Percentiles rank a stretch among this genome's conserved stretches.
These are phyloP conservation scores for Dromaius novaehollandiae DNA, from an alignment of 2,113 vertebrate genomes.

Conservation along the genomic window DNA sequence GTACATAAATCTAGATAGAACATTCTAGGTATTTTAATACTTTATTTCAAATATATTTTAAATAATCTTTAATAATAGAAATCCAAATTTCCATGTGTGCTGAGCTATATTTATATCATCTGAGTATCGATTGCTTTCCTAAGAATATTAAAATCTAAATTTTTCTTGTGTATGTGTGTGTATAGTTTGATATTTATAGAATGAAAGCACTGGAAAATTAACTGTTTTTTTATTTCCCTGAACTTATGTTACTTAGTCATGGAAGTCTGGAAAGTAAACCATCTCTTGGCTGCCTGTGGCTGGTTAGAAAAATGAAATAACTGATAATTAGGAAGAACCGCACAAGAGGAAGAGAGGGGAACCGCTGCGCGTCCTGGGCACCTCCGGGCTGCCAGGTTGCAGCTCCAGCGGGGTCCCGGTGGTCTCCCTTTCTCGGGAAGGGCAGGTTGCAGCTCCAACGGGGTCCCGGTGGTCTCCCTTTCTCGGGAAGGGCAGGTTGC, in stretches of 20 bases:
- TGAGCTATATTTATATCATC: fast-evolving
- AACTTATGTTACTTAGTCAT: fast-evolving
- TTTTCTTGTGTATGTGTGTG: background rate
- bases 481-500: too few species aligned
- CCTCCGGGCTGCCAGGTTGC: too few species aligned
- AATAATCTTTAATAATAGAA: background rate
- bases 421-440: too few species aligned
- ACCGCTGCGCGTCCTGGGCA: too few species aligned
- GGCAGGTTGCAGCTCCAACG: too few species aligned
- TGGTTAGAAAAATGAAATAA: fast-evolving
- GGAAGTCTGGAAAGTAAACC: fast-evolving
- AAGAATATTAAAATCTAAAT: fast-evolving
- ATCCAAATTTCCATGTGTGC: fast-evolving
- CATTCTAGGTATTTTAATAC: background rate
- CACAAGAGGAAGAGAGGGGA: too few species aligned
- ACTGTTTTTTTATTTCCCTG: background rate
- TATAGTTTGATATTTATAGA: background rate
- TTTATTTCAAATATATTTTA: fast-evolving
- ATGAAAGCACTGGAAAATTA: background rate
- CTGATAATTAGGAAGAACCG: fast-evolving
- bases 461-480: too few species aligned
- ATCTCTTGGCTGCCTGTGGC: fast-evolving
- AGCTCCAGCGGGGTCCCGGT: too few species aligned
- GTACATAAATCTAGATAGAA: fast-evolving
- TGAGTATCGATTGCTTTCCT: background rate